A percentile compares a stretch with the other conserved stretches of the same genome.
Evolutionary conservation across 1,140 invertebrate species (phyloP).

Genomic region (Geopemphigus sp.): DNA sequence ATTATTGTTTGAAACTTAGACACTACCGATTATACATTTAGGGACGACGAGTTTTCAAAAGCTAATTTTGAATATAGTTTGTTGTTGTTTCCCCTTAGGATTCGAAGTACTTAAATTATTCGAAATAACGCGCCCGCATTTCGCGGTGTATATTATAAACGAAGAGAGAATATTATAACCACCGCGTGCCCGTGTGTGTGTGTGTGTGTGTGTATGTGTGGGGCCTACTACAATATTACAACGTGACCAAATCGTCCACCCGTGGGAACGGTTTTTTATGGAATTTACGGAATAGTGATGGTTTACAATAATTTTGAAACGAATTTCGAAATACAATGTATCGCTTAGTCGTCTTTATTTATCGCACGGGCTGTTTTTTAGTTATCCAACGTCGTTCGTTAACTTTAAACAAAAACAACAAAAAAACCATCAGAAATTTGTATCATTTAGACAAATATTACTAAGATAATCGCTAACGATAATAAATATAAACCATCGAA

Average conservation of each 20-base stretch:
- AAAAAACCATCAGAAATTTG: too few species aligned
- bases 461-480: too few species aligned
- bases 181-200: too few species aligned
- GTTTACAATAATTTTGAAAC: too few species aligned
- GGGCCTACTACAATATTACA: background rate
- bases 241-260: background rate
- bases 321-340: too few species aligned
- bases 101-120: constrained; percentile 28
- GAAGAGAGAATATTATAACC: background rate
- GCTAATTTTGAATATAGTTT: constrained; percentile 7
- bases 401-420: too few species aligned
- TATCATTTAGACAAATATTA: too few species aligned
- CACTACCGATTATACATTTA: background rate
- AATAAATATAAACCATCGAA: too few species aligned
- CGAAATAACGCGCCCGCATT: constrained; percentile 8
- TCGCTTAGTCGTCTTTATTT: too few species aligned
- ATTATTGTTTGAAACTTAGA: constrained; percentile 9
- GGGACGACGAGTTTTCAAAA: background rate
- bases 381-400: too few species aligned
- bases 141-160: background rate
- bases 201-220: too few species aligned
- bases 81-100: background rate
- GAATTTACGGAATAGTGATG: background rate
- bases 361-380: too few species aligned
- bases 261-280: background rate